Base-by-base conservation (phyloP, 2,113 vertebrate species). In the Dipodomys spectabilis region DNA sequence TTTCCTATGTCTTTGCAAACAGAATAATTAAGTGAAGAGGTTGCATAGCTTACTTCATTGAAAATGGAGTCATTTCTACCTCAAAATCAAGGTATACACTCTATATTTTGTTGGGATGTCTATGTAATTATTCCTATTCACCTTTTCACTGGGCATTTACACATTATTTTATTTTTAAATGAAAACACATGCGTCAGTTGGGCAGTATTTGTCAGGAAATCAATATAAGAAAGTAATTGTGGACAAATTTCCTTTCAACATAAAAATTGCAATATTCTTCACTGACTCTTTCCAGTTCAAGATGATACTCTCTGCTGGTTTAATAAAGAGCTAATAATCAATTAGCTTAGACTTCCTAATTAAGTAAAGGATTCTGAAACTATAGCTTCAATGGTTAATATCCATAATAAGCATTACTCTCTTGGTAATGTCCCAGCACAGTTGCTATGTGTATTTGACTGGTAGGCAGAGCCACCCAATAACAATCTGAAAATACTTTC, bases 341-440 rank as follows among this genome's bases (percentile, higher is more conserved):
- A 68, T 57, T 91, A 82, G 15, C 69, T 91, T 91, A 81, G 35
- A 86, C 28, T 95, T 88, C 69, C 78, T 78, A 95, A 82, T 90
- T 96, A 92, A 84, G 28, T 85, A 79, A 35, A 91, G 57, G 62
- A 3, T 74, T 75, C 35, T 60, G 9, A 64, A 94, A 39, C 78
- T n/a, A 8, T 23, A 67, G 35, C 13, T 78, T 65, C 77, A n/a
- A 20, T 45, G 45, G 18, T 30, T 81, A 49, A 74, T 85, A 78
- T n/a, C 80, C 64, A 62, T 93, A 88, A 81, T 87, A 91, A 85
- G 20, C 39, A 45, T 87, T 74, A 74, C 22, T 53, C 44, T 74
- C 30, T 53, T 18, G 4, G 35, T 49, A 93, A 44, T 94, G 32
- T 71, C 44, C 64, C 22, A 44, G 44, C 18, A 11, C 32, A 5